phyloP scores from a whole-genome alignment of 2,888 invertebrate species.

The Apamea crenata region DNA sequence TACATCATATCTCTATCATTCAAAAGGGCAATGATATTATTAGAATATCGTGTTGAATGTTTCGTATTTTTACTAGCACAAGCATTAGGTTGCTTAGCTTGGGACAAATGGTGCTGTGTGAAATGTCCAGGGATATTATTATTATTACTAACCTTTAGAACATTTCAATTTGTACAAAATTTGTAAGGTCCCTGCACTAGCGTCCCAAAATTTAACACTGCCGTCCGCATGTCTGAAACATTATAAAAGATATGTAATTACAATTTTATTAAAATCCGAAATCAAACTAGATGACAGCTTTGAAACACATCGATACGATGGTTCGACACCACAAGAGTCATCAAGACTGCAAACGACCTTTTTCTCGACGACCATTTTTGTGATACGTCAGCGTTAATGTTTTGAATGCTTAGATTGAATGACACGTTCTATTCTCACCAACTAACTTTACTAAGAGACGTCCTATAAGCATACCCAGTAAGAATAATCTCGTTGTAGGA shows the following conservation, averaged over 20 bases:
- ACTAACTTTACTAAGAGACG: no score
- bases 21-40: neutral
- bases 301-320: neutral
- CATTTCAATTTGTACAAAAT: slow-evolving; percentile 99
- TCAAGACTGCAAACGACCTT: neutral
- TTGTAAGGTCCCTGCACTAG: slow-evolving; percentile 98
- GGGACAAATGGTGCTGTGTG: no score
- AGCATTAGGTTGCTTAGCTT: no score
- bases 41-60: no score
- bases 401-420: neutral
- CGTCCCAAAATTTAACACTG: slow-evolving; percentile 99
- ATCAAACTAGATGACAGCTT: neutral
- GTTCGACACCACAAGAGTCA: neutral
- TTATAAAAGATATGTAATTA: slow-evolving; percentile 3
- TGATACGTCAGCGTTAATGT: neutral
- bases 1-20: no score
- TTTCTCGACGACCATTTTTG: no score
- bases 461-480: slow-evolving; percentile 94
- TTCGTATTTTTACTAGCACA: slow-evolving; percentile 33
- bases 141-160: slow-evolving; percentile 93
- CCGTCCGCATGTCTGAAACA: slow-evolving; percentile 98
- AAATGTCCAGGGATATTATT: no score
- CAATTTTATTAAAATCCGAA: neutral
- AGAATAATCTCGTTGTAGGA: slow-evolving; percentile 99
- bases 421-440: no score